These are phyloP conservation scores for Entelurus aequoreus DNA, from an alignment of 2,113 vertebrate genomes.

Conservation along the genomic window DNA sequence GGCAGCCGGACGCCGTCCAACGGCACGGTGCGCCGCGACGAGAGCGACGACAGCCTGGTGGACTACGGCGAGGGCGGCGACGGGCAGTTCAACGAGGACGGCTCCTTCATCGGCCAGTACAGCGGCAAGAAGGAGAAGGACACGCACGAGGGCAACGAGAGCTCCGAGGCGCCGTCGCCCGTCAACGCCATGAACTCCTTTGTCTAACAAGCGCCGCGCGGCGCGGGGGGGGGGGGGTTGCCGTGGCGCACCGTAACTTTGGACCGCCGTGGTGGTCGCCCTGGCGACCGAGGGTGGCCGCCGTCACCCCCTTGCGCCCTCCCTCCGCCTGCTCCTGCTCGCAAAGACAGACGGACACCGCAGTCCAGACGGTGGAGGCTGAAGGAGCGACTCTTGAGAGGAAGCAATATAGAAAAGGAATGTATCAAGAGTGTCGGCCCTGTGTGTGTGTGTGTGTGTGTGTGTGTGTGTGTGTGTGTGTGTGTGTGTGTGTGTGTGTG, in stretches of 20 bases:
- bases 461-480: conserved; percentile 9
- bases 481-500: conserved; percentile 25
- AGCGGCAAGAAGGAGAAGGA: conserved; percentile 98
- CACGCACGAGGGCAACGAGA: conserved; percentile 94
- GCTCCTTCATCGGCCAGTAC: conserved; percentile 97
- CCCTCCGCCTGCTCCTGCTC: conserved; percentile 20
- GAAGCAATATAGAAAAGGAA: conserved; percentile 56
- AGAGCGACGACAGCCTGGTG: conserved; percentile 95
- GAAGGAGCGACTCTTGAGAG: conserved; percentile 28
- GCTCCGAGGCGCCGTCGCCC: conserved; percentile 94
- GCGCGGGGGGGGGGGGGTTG: neutral
- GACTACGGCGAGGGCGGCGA: conserved; percentile 98
- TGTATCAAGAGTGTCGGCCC: conserved; percentile 43
- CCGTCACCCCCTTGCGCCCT: conserved; percentile 40
- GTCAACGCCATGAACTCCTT: conserved; percentile 99
- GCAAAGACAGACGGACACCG: conserved; percentile 8
- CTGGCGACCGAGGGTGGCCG: conserved; percentile 39
- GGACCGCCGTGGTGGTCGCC: conserved; percentile 29
- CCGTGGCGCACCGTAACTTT: conserved; percentile 42
- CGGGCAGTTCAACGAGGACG: conserved; percentile 96
- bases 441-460: conserved; percentile 5
- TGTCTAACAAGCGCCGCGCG: conserved; percentile 72
- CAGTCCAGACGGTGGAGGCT: conserved; percentile 16
- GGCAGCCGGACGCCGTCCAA: conserved; percentile 95
- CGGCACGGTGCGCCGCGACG: conserved; percentile 93